A percentile compares a stretch with the other conserved stretches of the same genome.
Conservation (phyloP, 2,888 invertebrate species). For the Bruchidius siliquastri region DNA sequence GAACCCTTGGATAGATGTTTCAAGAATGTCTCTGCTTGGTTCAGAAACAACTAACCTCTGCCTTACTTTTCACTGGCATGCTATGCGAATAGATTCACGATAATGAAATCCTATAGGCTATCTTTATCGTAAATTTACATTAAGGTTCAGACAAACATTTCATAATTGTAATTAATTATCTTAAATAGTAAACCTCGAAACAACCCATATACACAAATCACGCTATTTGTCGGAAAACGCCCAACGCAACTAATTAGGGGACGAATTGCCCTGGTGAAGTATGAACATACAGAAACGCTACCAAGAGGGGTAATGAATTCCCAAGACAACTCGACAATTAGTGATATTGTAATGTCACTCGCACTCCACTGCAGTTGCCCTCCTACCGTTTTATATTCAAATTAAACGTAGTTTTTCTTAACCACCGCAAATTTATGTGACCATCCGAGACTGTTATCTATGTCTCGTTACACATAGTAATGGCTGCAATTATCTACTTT, state of each 20-base stretch:
- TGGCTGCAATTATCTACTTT: constrained; percentile 43
- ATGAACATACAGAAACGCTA: background rate
- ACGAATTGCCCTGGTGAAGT: background rate
- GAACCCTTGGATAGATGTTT: no score
- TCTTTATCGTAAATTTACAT: no score
- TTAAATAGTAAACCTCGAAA: no score
- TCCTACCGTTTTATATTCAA: constrained; percentile 14
- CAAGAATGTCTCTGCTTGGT: no score
- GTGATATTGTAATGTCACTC: background rate
- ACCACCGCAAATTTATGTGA: constrained; percentile 12
- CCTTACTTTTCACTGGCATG: no score
- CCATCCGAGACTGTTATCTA: constrained; percentile 34
- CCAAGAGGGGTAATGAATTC: background rate
- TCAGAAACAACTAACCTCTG: no score
- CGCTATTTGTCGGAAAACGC: no score
- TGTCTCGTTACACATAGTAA: constrained; percentile 41
- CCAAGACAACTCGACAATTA: background rate
- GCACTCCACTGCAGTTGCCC: background rate
- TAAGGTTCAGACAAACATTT: no score
- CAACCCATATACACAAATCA: no score
- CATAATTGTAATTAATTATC: no score
- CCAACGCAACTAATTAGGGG: background rate
- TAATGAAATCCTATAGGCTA: no score
- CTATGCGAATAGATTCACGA: no score
- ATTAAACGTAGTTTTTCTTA: constrained; percentile 14